Evolutionary conservation across 2,113 vertebrate species (phyloP), one percentile per base, ranked within the genome.

Genomic region (Phrynocephalus versicolor): DNA sequence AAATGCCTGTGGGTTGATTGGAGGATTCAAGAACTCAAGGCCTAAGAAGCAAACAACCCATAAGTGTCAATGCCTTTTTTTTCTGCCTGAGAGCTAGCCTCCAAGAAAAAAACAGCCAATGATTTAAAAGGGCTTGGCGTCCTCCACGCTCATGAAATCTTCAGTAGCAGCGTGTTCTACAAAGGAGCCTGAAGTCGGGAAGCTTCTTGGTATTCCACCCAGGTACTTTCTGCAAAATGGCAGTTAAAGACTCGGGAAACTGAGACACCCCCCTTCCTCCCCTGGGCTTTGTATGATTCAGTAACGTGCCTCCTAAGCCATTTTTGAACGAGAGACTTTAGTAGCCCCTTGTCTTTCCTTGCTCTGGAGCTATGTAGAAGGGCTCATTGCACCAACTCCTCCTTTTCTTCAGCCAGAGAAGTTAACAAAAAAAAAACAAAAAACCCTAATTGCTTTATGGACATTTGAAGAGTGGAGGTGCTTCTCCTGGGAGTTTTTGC

Each of bases 401-500:
- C 57, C 57, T 18, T n/a, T 25, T 92, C n/a, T 92, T 92, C 91
- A 92, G 91, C 92, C 92, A 90, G 88, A 57, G 35, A 10, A 23
- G 45, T 51, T n/a, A n/a, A n/a, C n/a, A n/a, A n/a, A n/a, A 41
- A 83, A 27, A 19, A 90, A 75, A 85, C 4, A 65, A 78, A 94
- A 94, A 79, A 95, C 94, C 94, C 94, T 95, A 94, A 95, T 95
- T 96, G 95, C 94, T 94, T 95, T 94, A 90, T 92, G 94, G 96
- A 94, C 91, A 93, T 84, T 70, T 86, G 91, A 91, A 94, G 94
- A 94, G 94, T 88, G 82, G 93, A 95, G 90, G 90, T 30, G 1
- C 91, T 92, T 91, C 95, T 96, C 94, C 92, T 79, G 95, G 94
- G 96, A 95, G 90, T 35, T 25, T 83, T 87, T 89, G 87, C 91